Conservation (phyloP, 37 sponge, comb jelly and placozoan species). For the Haliclona indistincta region DNA sequence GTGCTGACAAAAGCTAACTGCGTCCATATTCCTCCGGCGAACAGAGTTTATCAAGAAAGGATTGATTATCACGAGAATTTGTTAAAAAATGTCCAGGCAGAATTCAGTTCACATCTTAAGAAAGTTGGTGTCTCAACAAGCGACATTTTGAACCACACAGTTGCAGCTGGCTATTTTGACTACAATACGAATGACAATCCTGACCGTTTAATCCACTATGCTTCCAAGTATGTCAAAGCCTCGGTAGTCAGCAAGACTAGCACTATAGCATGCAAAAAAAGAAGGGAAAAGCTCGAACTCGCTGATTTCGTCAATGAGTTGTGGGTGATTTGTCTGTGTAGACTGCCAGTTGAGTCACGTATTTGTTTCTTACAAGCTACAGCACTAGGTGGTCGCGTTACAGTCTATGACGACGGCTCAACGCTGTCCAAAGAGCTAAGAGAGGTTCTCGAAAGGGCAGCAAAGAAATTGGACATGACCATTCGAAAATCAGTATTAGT, state of each 20-base stretch:
- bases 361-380: background rate
- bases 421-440: no score
- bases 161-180: background rate
- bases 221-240: no score
- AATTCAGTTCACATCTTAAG: background rate
- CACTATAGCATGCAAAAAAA: no score
- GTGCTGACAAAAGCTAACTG: no score
- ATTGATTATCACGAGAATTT: background rate
- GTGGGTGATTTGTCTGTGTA: constrained; percentile 5
- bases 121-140: background rate
- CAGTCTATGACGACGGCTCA: no score
- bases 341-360: background rate
- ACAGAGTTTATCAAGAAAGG: background rate
- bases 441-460: no score
- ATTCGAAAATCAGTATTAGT: no score
- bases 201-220: constrained; percentile 2
- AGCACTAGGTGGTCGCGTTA: no score
- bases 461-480: no score
- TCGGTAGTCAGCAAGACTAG: no score
- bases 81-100: background rate
- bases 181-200: background rate
- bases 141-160: background rate
- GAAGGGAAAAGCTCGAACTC: background rate
- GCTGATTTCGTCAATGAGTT: constrained; percentile 1
- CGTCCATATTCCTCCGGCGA: background rate